Evolutionary conservation across 2,113 vertebrate species (phyloP).

Genomic region (Megatriorchis doriae): DNA sequence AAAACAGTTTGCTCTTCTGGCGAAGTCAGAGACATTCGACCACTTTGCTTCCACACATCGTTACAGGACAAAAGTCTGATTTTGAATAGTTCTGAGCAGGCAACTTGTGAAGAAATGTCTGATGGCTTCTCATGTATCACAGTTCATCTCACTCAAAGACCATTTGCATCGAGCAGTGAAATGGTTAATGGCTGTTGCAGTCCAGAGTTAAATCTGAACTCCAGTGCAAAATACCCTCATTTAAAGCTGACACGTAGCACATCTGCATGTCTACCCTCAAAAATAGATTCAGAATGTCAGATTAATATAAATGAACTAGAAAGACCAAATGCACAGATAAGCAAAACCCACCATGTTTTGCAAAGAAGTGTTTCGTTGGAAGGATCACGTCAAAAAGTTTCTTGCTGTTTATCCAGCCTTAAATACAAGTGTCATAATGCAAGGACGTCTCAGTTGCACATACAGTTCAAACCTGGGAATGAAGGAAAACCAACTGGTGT

Average conservation of each 20-base stretch:
- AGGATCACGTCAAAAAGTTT: conserved; percentile 79
- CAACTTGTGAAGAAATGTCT: conserved; percentile 55
- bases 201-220: conserved; percentile 58
- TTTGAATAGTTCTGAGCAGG: conserved; percentile 26
- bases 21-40: conserved; percentile 78
- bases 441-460: conserved; percentile 85
- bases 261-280: conserved; percentile 69
- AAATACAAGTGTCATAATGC: conserved; percentile 73
- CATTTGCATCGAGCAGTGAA: conserved; percentile 59
- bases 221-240: conserved; percentile 26
- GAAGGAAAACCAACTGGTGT: conserved; percentile 68
- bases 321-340: conserved; percentile 62
- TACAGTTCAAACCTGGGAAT: conserved; percentile 83
- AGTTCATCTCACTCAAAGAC: conserved; percentile 77
- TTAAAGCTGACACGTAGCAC: conserved; percentile 77
- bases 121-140: conserved; percentile 78
- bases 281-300: conserved; percentile 60
- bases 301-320: conserved; percentile 44
- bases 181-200: conserved; percentile 45
- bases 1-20: conserved; percentile 67
- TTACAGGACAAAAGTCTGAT: conserved; percentile 66
- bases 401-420: conserved; percentile 84
- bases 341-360: conserved; percentile 70
- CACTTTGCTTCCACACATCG: conserved; percentile 74
- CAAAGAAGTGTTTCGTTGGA: conserved; percentile 93